These are phyloP conservation scores for Drosophila gaucha DNA, from an alignment of 2,888 invertebrate species.

Conservation along the genomic window DNA sequence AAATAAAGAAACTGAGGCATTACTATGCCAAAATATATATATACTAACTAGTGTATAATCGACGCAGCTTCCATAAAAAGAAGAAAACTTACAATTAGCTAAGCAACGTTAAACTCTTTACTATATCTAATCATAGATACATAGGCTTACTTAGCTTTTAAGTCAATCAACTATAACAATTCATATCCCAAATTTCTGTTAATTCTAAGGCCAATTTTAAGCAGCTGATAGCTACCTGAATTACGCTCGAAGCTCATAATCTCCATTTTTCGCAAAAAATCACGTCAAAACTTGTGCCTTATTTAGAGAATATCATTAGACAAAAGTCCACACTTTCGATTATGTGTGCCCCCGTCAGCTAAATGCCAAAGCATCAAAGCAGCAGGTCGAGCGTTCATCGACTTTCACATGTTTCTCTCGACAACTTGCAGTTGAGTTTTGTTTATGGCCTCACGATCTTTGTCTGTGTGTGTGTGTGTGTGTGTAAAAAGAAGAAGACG, in stretches of 20 bases:
- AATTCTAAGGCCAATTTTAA: not conserved
- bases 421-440: conserved; percentile 31
- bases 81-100: no score
- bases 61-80: no score
- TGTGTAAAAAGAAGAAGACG: conserved; percentile 38
- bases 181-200: no score
- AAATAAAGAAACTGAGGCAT: no score
- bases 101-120: no score
- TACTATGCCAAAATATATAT: no score
- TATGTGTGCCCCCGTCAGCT: not conserved
- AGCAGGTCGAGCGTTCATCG: conserved; percentile 30
- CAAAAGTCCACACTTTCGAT: conserved; percentile 57
- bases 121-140: no score
- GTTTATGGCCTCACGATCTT: conserved; percentile 66
- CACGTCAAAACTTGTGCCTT: not conserved
- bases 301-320: conserved; percentile 39
- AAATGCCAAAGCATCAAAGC: conserved; percentile 25
- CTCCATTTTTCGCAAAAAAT: not conserved
- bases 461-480: conserved; percentile 33
- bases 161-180: no score
- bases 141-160: no score
- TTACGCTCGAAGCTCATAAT: not conserved
- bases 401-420: conserved; percentile 53
- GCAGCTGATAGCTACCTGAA: not conserved
- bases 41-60: no score